Percentiles rank a stretch among this genome's conserved stretches.
phyloP scores from a whole-genome alignment of 2,113 vertebrate species.

The Cololabis saira region DNA sequence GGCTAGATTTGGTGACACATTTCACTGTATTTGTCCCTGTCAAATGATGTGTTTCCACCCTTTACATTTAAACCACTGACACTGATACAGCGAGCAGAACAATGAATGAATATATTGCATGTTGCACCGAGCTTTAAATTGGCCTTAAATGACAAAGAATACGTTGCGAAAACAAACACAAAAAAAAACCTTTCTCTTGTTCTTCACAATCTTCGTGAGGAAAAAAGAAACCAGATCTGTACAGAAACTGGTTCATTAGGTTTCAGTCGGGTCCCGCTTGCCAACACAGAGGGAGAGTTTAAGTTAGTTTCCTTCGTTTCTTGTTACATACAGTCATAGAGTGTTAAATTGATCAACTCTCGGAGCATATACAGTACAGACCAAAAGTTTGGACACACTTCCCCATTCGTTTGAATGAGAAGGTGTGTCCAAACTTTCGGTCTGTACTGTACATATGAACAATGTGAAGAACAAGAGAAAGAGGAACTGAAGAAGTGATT shows the following conservation, averaged over 20 bases:
- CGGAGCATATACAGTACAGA: too few species aligned
- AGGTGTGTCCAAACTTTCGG: too few species aligned
- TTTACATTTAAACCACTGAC: neutral
- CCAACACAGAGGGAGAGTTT: slow-evolving; percentile 1
- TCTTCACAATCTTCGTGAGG: slow-evolving; percentile 9
- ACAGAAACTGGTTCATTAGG: slow-evolving; percentile 48
- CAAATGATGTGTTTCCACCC: slow-evolving; percentile 6
- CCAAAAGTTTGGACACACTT: too few species aligned
- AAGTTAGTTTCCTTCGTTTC: too few species aligned
- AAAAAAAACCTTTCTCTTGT: slow-evolving; percentile 38
- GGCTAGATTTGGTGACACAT: slow-evolving; percentile 21
- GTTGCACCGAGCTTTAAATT: slow-evolving; percentile 8
- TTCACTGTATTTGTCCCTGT: slow-evolving; percentile 26
- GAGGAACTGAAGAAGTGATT: too few species aligned
- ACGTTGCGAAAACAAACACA: slow-evolving; percentile 8
- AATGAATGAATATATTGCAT: slow-evolving; percentile 3
- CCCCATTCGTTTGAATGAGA: too few species aligned
- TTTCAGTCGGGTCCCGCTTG: slow-evolving; percentile 12
- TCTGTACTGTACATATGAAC: too few species aligned
- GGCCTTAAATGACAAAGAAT: slow-evolving; percentile 30
- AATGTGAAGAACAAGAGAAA: too few species aligned
- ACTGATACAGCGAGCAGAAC: slow-evolving; percentile 5
- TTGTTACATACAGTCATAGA: too few species aligned
- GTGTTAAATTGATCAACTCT: too few species aligned
- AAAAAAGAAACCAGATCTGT: slow-evolving; percentile 22